A percentile compares a stretch with the other conserved stretches of the same genome.
Evolutionary conservation across 2,888 invertebrate species (phyloP).

Genomic region (Terebella lapidaria): DNA sequence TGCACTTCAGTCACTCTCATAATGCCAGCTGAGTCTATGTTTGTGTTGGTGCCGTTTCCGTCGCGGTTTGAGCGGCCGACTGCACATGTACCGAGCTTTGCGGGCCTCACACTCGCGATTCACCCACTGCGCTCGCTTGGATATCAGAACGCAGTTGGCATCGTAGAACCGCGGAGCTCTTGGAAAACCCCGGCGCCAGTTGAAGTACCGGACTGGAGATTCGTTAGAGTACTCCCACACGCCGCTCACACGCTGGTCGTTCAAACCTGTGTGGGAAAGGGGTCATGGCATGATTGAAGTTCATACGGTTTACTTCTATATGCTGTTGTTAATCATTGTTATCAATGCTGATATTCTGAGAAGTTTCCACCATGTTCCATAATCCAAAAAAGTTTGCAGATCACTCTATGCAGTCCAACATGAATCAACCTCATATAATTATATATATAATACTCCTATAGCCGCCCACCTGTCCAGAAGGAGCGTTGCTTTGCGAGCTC

Average conservation of each 20-base stretch:
- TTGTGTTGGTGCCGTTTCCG: neutral
- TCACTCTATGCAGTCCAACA: too few relatives aligned
- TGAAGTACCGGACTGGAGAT: conserved; percentile 31
- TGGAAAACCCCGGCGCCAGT: conserved; percentile 40
- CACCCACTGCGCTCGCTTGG: conserved; percentile 38
- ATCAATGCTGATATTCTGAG: too few relatives aligned
- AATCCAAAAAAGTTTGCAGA: too few relatives aligned
- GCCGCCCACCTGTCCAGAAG: conserved; percentile 46
- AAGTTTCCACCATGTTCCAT: too few relatives aligned
- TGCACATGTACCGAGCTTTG: conserved; percentile 38
- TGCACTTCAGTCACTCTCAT: neutral
- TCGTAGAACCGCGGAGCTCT: conserved; percentile 12
- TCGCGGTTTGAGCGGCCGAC: neutral
- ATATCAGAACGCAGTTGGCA: conserved; percentile 46
- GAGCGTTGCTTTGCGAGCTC: conserved; percentile 34
- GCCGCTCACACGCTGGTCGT: conserved; percentile 33
- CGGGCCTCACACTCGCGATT: conserved; percentile 44
- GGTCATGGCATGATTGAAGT: neutral
- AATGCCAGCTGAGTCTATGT: neutral
- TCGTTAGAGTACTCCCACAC: conserved; percentile 41
- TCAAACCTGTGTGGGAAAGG: conserved; percentile 43
- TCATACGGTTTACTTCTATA: too few relatives aligned
- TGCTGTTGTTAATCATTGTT: too few relatives aligned
- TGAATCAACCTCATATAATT: too few relatives aligned
- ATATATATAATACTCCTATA: too few relatives aligned